Evolutionary conservation across 2,888 invertebrate genomes (phyloP).

Genomic region (Diaphora mendica): DNA sequence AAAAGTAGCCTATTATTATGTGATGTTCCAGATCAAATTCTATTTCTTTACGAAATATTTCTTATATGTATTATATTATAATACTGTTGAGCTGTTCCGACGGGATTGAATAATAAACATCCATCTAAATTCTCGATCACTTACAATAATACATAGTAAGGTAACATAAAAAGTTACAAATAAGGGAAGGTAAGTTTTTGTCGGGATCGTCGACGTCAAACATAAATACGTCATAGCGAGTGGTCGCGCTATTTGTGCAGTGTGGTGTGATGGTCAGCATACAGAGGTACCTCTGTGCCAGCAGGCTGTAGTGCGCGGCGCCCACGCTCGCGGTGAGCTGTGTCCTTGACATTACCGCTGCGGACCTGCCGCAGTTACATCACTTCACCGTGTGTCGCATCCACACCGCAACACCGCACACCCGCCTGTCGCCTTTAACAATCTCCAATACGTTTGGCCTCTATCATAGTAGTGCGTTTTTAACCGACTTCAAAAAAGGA

Average conservation of each 20-base stretch:
- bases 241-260: conserved; percentile 11
- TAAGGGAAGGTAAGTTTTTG: background rate
- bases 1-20: background rate
- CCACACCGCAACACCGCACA: background rate
- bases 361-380: conserved; percentile 23
- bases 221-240: background rate
- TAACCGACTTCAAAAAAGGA: no score
- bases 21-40: background rate
- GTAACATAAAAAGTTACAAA: background rate
- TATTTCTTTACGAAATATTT: background rate
- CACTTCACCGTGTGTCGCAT: conserved; percentile 6
- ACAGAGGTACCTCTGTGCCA: background rate
- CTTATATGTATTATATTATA: no score
- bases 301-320: background rate
- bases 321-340: conserved; percentile 14
- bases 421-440: background rate
- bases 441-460: background rate
- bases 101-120: background rate
- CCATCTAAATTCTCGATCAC: background rate
- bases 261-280: background rate
- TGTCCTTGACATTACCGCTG: conserved; percentile 42
- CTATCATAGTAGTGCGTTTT: background rate
- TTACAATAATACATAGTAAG: background rate
- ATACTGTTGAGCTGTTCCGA: no score
- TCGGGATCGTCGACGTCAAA: conserved; percentile 1